Percentiles rank a stretch among this genome's conserved stretches.
These are phyloP conservation scores for Centropristis striata DNA, from an alignment of 2,113 vertebrate genomes.

Conservation along the genomic window DNA sequence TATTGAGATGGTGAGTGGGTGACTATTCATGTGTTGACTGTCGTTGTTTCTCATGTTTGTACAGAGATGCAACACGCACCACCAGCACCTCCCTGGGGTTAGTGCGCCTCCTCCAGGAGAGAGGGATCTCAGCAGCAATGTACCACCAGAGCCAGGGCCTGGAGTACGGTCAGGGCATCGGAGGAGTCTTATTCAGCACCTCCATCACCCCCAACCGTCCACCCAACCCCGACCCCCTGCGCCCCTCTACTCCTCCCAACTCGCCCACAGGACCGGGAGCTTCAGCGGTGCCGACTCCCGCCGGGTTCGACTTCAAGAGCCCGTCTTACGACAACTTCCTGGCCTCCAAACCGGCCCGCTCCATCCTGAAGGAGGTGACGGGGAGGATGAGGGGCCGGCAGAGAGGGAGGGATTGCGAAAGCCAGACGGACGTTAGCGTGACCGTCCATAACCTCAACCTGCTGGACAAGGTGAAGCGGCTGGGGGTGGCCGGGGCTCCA, in stretches of 20 bases:
- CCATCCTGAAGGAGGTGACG: slow-evolving; percentile 94
- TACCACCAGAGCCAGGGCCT: slow-evolving; percentile 94
- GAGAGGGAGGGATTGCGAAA: slow-evolving; percentile 88
- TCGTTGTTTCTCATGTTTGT: slow-evolving; percentile 14
- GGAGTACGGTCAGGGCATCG: slow-evolving; percentile 84
- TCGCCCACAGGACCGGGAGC: slow-evolving; percentile 84
- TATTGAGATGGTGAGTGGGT: too few species aligned
- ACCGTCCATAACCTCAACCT: slow-evolving; percentile 96
- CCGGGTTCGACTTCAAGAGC: slow-evolving; percentile 93
- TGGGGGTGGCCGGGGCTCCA: slow-evolving; percentile 89
- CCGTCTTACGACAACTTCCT: slow-evolving; percentile 96
- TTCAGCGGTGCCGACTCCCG: slow-evolving; percentile 71
- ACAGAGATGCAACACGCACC: slow-evolving; percentile 94
- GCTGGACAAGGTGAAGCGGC: slow-evolving; percentile 95
- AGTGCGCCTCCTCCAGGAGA: slow-evolving; percentile 96
- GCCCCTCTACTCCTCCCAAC: slow-evolving; percentile 92
- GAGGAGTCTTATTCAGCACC: slow-evolving; percentile 85
- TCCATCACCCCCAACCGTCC: slow-evolving; percentile 79
- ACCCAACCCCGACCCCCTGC: slow-evolving; percentile 84
- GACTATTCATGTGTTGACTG: too few species aligned
- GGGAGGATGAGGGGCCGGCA: slow-evolving; percentile 85
- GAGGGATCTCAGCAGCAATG: slow-evolving; percentile 95
- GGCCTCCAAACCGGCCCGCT: slow-evolving; percentile 95
- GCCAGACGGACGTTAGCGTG: slow-evolving; percentile 97
- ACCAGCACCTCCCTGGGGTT: slow-evolving; percentile 98